phyloP scores from a whole-genome alignment of 2,113 vertebrate species.

The Lophura nycthemera region DNA sequence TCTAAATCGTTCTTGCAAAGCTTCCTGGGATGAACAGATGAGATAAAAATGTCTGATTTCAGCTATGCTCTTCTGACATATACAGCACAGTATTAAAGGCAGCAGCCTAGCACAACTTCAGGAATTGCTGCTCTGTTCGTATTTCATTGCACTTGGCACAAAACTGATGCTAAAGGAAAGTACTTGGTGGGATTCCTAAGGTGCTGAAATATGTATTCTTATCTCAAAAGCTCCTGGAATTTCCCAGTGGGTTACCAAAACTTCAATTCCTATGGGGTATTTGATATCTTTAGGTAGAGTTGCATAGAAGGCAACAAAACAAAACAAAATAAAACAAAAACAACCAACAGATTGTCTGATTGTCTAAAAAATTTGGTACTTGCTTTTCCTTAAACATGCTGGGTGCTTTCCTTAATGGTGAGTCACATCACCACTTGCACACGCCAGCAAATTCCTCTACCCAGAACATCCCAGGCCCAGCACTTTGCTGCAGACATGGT shows the following conservation, averaged over 20 bases:
- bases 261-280: not conserved
- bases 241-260: not conserved
- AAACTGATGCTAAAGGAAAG: not conserved
- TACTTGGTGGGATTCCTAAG: not conserved
- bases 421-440: not conserved
- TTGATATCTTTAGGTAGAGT: not conserved
- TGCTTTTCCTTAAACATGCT: not conserved
- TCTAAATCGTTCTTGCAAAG: conserved; percentile 41
- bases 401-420: not conserved
- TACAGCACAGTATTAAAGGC: not conserved
- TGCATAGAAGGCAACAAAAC: not conserved
- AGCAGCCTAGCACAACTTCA: not conserved
- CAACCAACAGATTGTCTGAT: not conserved
- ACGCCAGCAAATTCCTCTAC: not conserved
- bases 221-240: not conserved
- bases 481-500: accelerated
- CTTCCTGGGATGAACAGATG: conserved; percentile 56
- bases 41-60: conserved; percentile 59
- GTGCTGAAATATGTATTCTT: not conserved
- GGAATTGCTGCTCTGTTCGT: not conserved
- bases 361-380: not conserved
- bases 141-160: not conserved
- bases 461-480: not conserved
- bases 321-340: not conserved
- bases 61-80: conserved; percentile 36